A percentile compares a stretch with the other conserved stretches of the same genome.
These are phyloP conservation scores for Eubasilissa regina DNA, from an alignment of 1,140 invertebrate species.

Conservation along the genomic window DNA sequence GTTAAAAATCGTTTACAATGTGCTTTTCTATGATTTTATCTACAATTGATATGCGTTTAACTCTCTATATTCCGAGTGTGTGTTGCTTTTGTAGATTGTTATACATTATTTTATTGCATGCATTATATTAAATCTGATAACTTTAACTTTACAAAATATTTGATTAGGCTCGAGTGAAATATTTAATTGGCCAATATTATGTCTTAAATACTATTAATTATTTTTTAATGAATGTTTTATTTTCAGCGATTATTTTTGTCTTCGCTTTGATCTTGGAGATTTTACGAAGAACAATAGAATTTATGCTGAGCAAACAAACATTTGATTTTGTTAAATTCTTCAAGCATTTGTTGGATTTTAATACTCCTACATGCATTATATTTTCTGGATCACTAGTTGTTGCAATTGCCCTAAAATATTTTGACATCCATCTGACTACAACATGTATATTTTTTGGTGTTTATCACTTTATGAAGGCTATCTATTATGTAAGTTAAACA, in stretches of 20 bases:
- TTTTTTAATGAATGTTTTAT: conserved; percentile 6
- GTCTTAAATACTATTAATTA: too few species aligned
- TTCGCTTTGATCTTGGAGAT: neutral
- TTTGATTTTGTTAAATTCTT: neutral
- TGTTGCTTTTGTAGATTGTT: too few species aligned
- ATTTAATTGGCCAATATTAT: too few species aligned
- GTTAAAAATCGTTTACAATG: too few species aligned
- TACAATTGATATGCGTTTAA: too few species aligned
- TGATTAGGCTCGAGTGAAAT: too few species aligned
- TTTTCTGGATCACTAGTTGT: neutral
- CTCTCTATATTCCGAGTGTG: too few species aligned
- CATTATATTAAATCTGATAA: too few species aligned
- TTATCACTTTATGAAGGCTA: neutral
- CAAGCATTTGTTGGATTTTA: conserved; percentile 9
- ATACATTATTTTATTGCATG: too few species aligned
- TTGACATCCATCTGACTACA: neutral
- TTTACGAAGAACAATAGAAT: neutral
- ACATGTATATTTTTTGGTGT: neutral
- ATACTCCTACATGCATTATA: neutral
- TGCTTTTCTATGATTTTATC: too few species aligned
- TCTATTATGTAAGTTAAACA: conserved; percentile 4
- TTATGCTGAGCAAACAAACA: neutral
- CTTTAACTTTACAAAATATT: too few species aligned
- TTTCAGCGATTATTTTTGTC: neutral
- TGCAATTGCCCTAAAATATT: neutral